These are phyloP conservation scores for Muraenolepis orangiensis DNA, from an alignment of 2,797 vertebrate species.

Conservation along the genomic window DNA sequence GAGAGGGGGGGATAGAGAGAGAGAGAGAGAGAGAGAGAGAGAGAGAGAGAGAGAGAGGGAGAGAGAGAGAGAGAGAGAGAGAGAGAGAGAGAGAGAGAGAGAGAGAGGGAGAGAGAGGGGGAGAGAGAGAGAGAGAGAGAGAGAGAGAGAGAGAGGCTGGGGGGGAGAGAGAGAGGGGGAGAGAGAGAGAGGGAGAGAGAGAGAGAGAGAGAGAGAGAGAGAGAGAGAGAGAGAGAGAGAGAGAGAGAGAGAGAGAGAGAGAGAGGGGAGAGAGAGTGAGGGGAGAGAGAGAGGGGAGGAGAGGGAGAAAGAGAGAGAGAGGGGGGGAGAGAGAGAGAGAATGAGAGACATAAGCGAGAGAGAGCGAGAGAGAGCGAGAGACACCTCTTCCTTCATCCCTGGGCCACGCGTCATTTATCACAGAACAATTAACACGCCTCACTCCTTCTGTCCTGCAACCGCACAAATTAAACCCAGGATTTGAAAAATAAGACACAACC, in stretches of 20 bases:
- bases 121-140: not conserved
- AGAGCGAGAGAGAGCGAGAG: slow-evolving; percentile 34
- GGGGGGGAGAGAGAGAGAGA: not conserved
- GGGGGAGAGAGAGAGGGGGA: slow-evolving; percentile 54
- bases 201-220: not conserved
- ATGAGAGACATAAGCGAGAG: slow-evolving; percentile 20
- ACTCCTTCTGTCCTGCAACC: slow-evolving; percentile 35
- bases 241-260: slow-evolving; percentile 45
- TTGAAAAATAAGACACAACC: slow-evolving; percentile 34
- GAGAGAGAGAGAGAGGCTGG: slow-evolving; percentile 43
- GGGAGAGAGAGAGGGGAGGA: not conserved
- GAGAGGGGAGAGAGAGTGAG: slow-evolving; percentile 51
- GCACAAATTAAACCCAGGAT: slow-evolving; percentile 46
- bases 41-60: slow-evolving; percentile 18
- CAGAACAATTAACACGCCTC: slow-evolving; percentile 50
- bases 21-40: too few species aligned
- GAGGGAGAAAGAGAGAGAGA: slow-evolving; percentile 36
- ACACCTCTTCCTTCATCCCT: slow-evolving; percentile 45
- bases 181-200: not conserved
- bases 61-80: too few species aligned
- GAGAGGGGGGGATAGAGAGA: too few species aligned
- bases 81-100: slow-evolving; percentile 3
- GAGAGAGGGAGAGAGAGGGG: slow-evolving; percentile 53
- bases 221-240: too few species aligned
- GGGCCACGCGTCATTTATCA: slow-evolving; percentile 54